Evolutionary conservation across 2,888 invertebrate genomes (phyloP).

Genomic region (Drosophila austrosaltans): DNA sequence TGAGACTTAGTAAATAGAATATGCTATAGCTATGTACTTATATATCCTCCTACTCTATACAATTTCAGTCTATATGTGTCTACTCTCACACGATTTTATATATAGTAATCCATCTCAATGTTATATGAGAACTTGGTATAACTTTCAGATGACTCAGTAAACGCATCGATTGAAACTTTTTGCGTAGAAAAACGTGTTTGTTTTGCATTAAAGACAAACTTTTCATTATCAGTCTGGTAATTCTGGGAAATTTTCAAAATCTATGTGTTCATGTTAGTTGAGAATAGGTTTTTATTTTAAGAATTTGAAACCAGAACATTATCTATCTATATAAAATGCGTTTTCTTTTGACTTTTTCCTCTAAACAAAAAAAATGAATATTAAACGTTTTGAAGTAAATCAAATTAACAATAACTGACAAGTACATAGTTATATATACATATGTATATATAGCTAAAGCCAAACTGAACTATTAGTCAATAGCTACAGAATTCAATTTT

Average conservation of each 20-base stretch:
- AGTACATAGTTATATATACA: too few species aligned
- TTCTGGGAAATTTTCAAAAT: not conserved
- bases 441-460: too few species aligned
- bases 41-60: too few species aligned
- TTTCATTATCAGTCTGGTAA: not conserved
- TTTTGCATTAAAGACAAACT: constrained; percentile 3
- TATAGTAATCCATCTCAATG: not conserved
- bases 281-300: not conserved
- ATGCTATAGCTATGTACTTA: too few species aligned
- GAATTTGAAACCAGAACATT: not conserved
- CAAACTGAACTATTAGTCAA: too few species aligned
- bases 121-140: not conserved
- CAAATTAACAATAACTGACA: too few species aligned
- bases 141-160: not conserved
- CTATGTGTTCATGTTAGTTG: too few species aligned
- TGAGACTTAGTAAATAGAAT: not conserved
- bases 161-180: not conserved
- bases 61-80: too few species aligned
- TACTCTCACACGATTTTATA: not conserved
- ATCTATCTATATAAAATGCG: not conserved
- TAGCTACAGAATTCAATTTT: too few species aligned
- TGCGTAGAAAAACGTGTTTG: not conserved
- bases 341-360: too few species aligned
- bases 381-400: too few species aligned
- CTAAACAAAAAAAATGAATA: too few species aligned